A percentile compares a stretch with the other conserved stretches of the same genome.
Conservation (phyloP, 2,888 invertebrate species). For the Diarsia dahlii region DNA sequence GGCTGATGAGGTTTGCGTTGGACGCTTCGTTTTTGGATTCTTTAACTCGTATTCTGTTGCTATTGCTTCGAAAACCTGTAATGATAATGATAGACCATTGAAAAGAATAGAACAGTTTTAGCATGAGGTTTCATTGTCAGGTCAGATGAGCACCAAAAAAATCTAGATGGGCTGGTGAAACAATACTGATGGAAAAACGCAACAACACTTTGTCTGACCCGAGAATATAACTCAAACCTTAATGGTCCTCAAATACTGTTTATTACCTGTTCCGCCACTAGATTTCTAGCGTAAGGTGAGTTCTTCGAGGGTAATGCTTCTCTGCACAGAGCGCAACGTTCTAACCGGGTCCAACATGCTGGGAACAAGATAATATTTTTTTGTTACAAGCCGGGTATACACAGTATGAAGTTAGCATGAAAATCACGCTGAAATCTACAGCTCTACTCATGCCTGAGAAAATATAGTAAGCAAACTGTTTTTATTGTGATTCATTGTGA, state of each 20-base stretch:
- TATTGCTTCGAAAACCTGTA: constrained; percentile 87
- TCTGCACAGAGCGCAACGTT: constrained; percentile 84
- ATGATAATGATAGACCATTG: neutral
- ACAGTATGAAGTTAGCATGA: too few relatives aligned
- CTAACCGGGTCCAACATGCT: constrained; percentile 85
- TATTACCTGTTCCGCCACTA: constrained; percentile 85
- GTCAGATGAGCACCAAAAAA: too few relatives aligned
- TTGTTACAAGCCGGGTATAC: neutral
- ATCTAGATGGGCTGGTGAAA: too few relatives aligned
- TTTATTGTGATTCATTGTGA: too few relatives aligned
- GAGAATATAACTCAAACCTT: neutral
- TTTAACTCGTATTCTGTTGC: constrained; percentile 87
- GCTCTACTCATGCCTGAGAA: too few relatives aligned
- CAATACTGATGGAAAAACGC: neutral
- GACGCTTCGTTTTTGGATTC: constrained; percentile 71
- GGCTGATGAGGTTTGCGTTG: constrained; percentile 76
- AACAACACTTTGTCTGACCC: neutral
- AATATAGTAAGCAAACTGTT: too few relatives aligned
- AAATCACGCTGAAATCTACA: too few relatives aligned
- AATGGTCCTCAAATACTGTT: neutral
- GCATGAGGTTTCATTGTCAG: neutral
- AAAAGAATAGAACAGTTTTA: neutral
- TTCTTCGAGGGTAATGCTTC: constrained; percentile 82
- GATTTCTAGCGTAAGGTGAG: constrained; percentile 83
- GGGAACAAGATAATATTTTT: constrained; percentile 34